phyloP scores from a whole-genome alignment of 2,888 invertebrate species.

The Perdita meconis region DNA sequence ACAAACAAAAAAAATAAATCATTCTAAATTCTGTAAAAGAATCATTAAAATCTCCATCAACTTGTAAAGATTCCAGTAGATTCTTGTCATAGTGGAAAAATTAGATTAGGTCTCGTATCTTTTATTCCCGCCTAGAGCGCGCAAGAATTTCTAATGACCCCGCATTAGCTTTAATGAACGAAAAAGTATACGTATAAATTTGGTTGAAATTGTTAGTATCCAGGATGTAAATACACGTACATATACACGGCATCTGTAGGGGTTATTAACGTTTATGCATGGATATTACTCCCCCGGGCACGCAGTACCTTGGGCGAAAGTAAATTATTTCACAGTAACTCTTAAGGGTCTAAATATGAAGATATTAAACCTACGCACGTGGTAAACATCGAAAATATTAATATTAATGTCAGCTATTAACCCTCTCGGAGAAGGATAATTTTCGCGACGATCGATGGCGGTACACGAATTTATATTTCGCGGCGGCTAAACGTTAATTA shows the following conservation, averaged over 20 bases:
- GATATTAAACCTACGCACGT: constrained; percentile 22
- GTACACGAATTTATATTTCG: background rate
- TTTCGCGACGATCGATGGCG: background rate
- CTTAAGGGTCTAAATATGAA: constrained; percentile 3
- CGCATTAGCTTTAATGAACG: background rate
- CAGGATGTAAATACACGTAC: background rate
- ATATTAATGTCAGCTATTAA: constrained; percentile 20
- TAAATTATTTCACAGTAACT: constrained; percentile 13
- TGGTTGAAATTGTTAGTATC: background rate
- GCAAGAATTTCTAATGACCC: background rate
- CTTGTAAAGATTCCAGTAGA: too few relatives aligned
- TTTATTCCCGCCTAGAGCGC: background rate
- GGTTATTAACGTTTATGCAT: constrained; percentile 7
- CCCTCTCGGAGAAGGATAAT: background rate
- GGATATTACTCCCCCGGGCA: constrained; percentile 1
- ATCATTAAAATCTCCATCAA: too few relatives aligned
- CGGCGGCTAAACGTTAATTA: constrained; percentile 9
- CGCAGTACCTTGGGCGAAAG: background rate
- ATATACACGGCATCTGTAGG: background rate
- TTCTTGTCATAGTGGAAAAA: too few relatives aligned
- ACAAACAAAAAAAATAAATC: too few relatives aligned
- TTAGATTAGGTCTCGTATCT: too few relatives aligned
- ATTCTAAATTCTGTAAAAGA: too few relatives aligned
- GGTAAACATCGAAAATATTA: constrained; percentile 13
- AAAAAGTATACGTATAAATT: background rate